Evolutionary conservation across 1,140 invertebrate species (phyloP).

Genomic region (Heliothis subflexa): DNA sequence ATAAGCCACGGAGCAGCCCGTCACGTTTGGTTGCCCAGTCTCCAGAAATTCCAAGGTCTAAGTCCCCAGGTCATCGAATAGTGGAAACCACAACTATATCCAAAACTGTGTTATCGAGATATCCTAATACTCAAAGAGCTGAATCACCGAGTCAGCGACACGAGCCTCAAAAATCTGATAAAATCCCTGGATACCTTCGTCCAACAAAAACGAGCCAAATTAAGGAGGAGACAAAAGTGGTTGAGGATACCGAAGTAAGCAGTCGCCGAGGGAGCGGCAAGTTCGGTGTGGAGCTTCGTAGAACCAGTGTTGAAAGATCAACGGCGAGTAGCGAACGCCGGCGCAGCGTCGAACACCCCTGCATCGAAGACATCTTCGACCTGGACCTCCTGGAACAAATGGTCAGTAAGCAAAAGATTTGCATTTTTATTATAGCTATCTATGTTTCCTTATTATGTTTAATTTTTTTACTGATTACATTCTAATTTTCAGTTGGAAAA

Average conservation of each 20-base stretch:
- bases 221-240: slow-evolving; percentile 69
- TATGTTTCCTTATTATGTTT: slow-evolving; percentile 47
- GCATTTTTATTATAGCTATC: slow-evolving; percentile 9
- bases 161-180: slow-evolving; percentile 62
- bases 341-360: slow-evolving; percentile 81
- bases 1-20: slow-evolving; percentile 58
- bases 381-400: slow-evolving; percentile 89
- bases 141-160: slow-evolving; percentile 56
- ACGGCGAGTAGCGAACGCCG: slow-evolving; percentile 75
- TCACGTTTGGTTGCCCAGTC: slow-evolving; percentile 59
- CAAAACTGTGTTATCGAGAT: slow-evolving; percentile 58
- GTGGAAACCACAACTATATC: slow-evolving; percentile 58
- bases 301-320: slow-evolving; percentile 83
- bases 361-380: slow-evolving; percentile 91
- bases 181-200: slow-evolving; percentile 72
- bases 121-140: slow-evolving; percentile 54
- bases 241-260: slow-evolving; percentile 74
- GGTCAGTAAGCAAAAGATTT: slow-evolving; percentile 75
- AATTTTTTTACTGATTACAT: slow-evolving; percentile 53
- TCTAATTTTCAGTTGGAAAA: slow-evolving; percentile 89
- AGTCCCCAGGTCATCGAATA: slow-evolving; percentile 63
- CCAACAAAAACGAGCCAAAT: slow-evolving; percentile 77
- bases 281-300: slow-evolving; percentile 88
- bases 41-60: slow-evolving; percentile 60
- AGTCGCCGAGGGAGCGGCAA: slow-evolving; percentile 86